Conservation (phyloP, 1,140 invertebrate genomes). For the Aphaenogaster rudis region DNA sequence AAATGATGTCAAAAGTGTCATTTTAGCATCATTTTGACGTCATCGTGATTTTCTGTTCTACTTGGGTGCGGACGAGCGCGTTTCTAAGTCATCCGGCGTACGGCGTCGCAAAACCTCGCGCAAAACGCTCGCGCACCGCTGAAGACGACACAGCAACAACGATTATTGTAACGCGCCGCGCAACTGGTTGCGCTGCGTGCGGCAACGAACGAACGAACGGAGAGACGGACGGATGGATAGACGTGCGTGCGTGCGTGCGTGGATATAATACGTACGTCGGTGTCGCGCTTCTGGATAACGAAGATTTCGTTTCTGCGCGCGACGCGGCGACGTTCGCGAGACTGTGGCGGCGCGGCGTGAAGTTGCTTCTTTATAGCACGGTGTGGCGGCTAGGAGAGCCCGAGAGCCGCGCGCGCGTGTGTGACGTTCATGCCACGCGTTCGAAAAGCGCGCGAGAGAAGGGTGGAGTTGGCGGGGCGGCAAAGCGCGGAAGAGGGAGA, state of each 20-base stretch:
- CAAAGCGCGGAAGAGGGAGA: background rate
- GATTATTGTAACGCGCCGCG: background rate
- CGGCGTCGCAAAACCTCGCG: background rate
- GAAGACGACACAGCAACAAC: background rate
- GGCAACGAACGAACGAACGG: background rate
- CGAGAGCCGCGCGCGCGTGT: constrained; percentile 30
- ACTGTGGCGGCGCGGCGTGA: constrained; percentile 66
- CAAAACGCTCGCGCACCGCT: background rate
- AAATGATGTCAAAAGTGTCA: too few relatives aligned
- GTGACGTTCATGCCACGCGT: constrained; percentile 60
- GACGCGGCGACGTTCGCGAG: constrained; percentile 70
- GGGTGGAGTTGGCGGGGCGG: constrained; percentile 41
- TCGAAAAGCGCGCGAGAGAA: constrained; percentile 76
- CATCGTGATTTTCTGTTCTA: too few relatives aligned
- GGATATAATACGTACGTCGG: background rate
- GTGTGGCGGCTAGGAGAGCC: constrained; percentile 13
- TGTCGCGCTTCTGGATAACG: constrained; percentile 30
- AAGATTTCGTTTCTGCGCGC: constrained; percentile 58
- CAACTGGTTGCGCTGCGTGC: background rate
- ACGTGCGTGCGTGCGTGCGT: constrained; percentile 5
- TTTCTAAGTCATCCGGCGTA: constrained; percentile 16
- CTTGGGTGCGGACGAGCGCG: background rate
- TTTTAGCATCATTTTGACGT: too few relatives aligned
- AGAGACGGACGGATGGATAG: background rate
- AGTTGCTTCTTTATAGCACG: constrained; percentile 62